Evolutionary conservation across 2,113 vertebrate species (phyloP).

Genomic region (Balaeniceps rex): DNA sequence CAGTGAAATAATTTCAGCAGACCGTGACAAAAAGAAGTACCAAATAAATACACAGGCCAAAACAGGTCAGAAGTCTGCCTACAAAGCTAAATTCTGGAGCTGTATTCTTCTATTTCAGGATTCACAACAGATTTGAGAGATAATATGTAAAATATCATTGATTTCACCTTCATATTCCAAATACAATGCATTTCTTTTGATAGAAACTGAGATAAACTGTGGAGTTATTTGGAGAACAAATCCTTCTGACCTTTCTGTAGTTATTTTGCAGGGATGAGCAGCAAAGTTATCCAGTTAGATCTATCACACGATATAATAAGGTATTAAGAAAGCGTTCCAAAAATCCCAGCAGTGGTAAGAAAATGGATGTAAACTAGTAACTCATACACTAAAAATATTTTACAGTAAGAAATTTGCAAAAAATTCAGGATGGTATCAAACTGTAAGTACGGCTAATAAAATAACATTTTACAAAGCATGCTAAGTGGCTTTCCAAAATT

Average conservation of each 20-base stretch:
- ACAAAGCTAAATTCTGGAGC: background rate
- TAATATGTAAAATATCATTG: background rate
- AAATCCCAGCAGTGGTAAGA: background rate
- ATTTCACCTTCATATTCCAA: background rate
- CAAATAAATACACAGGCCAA: background rate
- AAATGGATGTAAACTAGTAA: background rate
- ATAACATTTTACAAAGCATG: background rate
- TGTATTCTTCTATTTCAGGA: background rate
- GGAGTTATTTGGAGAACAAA: background rate
- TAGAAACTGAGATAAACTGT: background rate
- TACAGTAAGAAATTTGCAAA: background rate
- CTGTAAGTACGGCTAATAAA: background rate
- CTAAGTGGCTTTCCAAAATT: background rate
- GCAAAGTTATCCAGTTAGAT: background rate
- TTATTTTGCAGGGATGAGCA: background rate
- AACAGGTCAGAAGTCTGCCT: background rate
- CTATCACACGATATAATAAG: background rate
- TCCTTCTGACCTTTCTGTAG: background rate
- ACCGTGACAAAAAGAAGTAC: background rate
- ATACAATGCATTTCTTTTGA: background rate
- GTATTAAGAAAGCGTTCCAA: background rate
- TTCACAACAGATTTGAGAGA: background rate
- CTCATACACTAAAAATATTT: background rate
- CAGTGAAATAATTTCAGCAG: background rate
- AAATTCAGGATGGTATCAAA: background rate